These are phyloP conservation scores for Campylorhamphus procurvoides DNA, from an alignment of 2,113 vertebrate species.

Conservation along the genomic window DNA sequence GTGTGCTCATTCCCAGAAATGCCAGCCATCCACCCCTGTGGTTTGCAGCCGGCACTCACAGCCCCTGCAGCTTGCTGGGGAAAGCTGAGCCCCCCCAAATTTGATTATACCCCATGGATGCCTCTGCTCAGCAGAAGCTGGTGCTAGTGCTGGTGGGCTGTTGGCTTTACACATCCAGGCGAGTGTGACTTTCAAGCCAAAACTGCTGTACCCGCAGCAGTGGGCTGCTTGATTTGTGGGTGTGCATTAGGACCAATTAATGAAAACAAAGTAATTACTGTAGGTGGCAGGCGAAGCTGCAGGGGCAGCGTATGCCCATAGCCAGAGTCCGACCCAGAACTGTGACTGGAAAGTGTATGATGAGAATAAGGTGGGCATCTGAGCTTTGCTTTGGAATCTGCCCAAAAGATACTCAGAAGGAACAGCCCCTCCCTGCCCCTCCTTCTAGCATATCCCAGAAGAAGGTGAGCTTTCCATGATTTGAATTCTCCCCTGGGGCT, in stretches of 20 bases:
- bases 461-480: background rate
- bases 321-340: background rate
- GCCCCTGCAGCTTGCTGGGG: background rate
- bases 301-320: background rate
- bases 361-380: background rate
- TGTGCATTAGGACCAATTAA: conserved; percentile 35
- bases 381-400: background rate
- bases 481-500: background rate
- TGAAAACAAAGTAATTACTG: conserved; percentile 32
- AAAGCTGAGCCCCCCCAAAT: background rate
- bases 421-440: fast-evolving
- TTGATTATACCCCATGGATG: fast-evolving
- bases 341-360: background rate
- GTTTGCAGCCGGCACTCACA: background rate
- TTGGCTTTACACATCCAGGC: background rate
- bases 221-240: background rate
- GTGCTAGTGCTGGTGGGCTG: background rate
- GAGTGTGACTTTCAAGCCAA: background rate
- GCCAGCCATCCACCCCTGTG: fast-evolving
- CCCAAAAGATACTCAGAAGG: background rate
- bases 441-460: background rate
- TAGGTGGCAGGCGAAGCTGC: background rate
- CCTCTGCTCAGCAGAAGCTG: background rate
- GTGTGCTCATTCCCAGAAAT: background rate
- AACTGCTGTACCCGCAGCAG: background rate